A percentile compares a stretch with the other conserved stretches of the same genome.
These are phyloP conservation scores for Metopolophium dirhodum DNA, from an alignment of 1,140 invertebrate genomes.

Conservation along the genomic window DNA sequence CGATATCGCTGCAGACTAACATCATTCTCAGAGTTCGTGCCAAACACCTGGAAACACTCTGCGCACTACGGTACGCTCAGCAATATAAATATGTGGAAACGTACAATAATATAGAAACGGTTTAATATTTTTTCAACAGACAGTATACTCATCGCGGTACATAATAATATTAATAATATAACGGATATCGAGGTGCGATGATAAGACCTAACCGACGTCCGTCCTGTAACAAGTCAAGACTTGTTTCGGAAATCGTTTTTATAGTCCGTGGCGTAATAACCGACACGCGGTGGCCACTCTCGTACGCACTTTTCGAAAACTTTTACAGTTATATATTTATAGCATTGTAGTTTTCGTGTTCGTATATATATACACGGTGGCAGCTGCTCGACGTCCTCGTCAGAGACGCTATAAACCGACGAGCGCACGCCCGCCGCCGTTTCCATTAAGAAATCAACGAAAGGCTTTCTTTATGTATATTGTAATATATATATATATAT, in stretches of 20 bases:
- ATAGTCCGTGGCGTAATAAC: neutral
- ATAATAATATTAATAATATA: neutral
- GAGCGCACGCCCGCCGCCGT: neutral
- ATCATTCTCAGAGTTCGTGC: neutral
- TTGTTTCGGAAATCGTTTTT: neutral
- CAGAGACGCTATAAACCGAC: neutral
- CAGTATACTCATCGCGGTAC: neutral
- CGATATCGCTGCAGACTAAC: neutral
- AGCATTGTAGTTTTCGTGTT: neutral
- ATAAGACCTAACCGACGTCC: neutral
- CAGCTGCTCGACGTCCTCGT: neutral
- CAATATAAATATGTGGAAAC: neutral
- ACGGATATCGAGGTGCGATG: neutral
- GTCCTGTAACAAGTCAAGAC: neutral
- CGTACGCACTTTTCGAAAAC: neutral
- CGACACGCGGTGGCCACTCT: neutral
- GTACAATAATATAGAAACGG: neutral
- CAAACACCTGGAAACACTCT: neutral
- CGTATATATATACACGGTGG: neutral
- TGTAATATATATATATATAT: too few relatives aligned
- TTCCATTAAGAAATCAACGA: constrained; percentile 46
- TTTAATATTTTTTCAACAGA: neutral
- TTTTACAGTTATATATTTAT: neutral
- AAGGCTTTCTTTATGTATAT: neutral
- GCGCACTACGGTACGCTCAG: neutral